A percentile compares a stretch with the other conserved stretches of the same genome.
Evolutionary conservation across 2,888 invertebrate species (phyloP).

Genomic region (Notodonta ziczac): DNA sequence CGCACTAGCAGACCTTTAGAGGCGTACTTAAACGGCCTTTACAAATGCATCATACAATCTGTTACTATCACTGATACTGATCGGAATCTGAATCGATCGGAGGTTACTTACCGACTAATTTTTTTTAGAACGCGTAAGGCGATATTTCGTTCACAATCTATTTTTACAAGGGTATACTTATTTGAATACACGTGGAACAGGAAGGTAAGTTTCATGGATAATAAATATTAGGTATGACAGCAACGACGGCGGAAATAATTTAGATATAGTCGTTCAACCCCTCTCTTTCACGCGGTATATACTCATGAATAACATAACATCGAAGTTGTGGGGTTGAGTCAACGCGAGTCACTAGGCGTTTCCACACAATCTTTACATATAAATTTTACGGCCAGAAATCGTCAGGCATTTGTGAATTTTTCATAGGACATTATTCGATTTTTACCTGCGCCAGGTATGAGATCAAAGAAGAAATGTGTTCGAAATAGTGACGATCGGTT

Average conservation of each 20-base stretch:
- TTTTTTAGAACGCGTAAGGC: too few species aligned
- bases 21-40: too few species aligned
- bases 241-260: slow-evolving; percentile 32
- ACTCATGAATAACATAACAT: slow-evolving; percentile 49
- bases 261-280: slow-evolving; percentile 20
- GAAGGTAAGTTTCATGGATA: slow-evolving; percentile 1
- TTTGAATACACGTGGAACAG: background rate
- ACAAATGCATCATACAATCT: too few species aligned
- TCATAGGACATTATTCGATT: slow-evolving; percentile 46
- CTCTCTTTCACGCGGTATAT: slow-evolving; percentile 26
- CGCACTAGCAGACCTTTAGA: too few species aligned
- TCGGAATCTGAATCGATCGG: too few species aligned
- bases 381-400: slow-evolving; percentile 48
- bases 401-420: slow-evolving; percentile 46
- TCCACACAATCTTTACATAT: slow-evolving; percentile 40
- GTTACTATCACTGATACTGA: too few species aligned
- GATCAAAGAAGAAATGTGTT: background rate
- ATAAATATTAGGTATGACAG: slow-evolving; percentile 31
- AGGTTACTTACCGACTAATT: too few species aligned
- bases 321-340: slow-evolving; percentile 37
- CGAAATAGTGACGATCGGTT: background rate
- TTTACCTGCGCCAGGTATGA: slow-evolving; percentile 6
- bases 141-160: too few species aligned
- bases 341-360: slow-evolving; percentile 36
- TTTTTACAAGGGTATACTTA: background rate